These are phyloP conservation scores for Lomographa bimaculata DNA, from an alignment of 2,888 invertebrate genomes.

Conservation along the genomic window DNA sequence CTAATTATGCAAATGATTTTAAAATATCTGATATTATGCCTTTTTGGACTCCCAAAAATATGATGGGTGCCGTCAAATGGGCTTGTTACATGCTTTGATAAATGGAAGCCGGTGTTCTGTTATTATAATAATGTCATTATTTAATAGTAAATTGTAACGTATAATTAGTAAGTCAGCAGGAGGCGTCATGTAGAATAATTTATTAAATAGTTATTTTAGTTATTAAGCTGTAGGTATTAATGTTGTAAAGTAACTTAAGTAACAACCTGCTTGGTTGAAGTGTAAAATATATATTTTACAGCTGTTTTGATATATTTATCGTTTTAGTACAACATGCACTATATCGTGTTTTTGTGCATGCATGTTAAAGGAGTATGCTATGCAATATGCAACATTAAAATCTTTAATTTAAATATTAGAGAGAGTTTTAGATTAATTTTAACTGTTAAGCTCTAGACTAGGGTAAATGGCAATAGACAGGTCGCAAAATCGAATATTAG, in stretches of 20 bases:
- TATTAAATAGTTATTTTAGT: slow-evolving; percentile 34
- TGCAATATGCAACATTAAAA: no score
- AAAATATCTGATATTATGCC: slow-evolving; percentile 73
- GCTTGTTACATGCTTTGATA: slow-evolving; percentile 65
- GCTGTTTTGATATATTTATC: slow-evolving; percentile 10
- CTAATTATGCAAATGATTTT: slow-evolving; percentile 83
- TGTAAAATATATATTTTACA: slow-evolving; percentile 16
- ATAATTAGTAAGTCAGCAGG: slow-evolving; percentile 55
- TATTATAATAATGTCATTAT: slow-evolving; percentile 64
- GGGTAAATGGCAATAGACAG: no score
- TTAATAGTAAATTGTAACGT: slow-evolving; percentile 58
- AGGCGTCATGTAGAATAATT: slow-evolving; percentile 43
- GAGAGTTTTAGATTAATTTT: no score
- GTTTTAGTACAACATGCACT: not conserved
- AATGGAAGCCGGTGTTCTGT: slow-evolving; percentile 51
- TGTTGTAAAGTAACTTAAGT: slow-evolving; percentile 23
- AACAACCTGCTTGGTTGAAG: slow-evolving; percentile 14
- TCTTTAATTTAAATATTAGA: no score
- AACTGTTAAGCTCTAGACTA: no score
- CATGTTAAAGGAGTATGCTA: no score
- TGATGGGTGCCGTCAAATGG: slow-evolving; percentile 66
- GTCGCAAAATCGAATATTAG: no score
- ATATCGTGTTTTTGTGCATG: not conserved
- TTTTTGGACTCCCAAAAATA: slow-evolving; percentile 69
- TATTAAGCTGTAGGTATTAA: slow-evolving; percentile 27